Conservation (phyloP, 2,113 vertebrate genomes). For the Steatornis caripensis region DNA sequence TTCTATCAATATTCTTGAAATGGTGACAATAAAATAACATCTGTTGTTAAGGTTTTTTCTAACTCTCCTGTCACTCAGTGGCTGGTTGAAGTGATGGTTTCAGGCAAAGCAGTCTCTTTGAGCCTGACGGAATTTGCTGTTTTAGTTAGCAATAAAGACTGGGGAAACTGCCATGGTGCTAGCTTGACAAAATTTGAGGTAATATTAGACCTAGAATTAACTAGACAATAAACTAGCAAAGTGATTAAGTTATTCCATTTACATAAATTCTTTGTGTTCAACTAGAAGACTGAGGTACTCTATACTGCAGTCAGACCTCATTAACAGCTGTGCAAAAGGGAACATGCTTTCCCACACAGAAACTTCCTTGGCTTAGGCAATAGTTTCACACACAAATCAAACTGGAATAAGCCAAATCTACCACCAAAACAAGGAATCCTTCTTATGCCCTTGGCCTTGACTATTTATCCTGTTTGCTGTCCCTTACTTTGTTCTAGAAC, state of each 20-base stretch:
- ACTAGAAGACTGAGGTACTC: not conserved
- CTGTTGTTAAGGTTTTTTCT: not conserved
- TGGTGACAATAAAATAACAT: not conserved
- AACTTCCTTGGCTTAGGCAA: not conserved
- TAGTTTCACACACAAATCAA: not conserved
- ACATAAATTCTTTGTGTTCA: not conserved
- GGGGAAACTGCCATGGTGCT: not conserved
- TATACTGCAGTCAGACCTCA: not conserved
- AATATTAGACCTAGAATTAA: not conserved
- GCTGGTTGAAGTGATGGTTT: not conserved
- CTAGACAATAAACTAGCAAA: not conserved
- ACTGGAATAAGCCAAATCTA: not conserved
- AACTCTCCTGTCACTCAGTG: not conserved
- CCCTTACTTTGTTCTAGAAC: not conserved
- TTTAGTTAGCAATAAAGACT: not conserved
- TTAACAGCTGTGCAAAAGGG: not conserved
- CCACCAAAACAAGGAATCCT: not conserved
- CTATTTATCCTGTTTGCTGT: not conserved
- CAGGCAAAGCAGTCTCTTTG: not conserved
- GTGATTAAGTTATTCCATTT: not conserved
- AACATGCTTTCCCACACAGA: not conserved
- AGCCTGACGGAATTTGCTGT: not conserved
- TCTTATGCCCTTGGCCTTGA: not conserved
- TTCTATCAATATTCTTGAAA: not conserved
- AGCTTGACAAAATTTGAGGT: not conserved